Conservation (phyloP, 2,113 vertebrate species). For the Sebastes schlegelii region DNA sequence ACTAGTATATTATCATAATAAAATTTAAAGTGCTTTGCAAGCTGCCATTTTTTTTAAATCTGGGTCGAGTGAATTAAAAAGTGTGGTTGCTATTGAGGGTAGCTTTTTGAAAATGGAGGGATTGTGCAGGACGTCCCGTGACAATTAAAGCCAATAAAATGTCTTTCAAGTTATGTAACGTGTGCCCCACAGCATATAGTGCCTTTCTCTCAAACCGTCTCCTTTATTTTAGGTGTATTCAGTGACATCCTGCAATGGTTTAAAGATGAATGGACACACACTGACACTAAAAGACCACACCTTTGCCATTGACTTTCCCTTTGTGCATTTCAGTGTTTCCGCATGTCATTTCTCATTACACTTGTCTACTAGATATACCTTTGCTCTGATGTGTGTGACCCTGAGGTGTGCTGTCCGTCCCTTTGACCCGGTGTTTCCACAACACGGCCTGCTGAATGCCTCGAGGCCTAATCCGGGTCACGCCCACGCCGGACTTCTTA, state of each 20-base stretch:
- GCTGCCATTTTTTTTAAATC: too few relatives aligned
- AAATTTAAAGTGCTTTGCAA: too few relatives aligned
- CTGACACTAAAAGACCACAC: not conserved
- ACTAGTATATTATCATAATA: too few relatives aligned
- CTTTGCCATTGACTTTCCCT: constrained; percentile 3
- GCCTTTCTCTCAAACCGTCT: not conserved
- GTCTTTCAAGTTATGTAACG: not conserved
- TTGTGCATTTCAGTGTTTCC: constrained; percentile 14
- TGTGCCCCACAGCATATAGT: not conserved
- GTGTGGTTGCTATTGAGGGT: too few relatives aligned
- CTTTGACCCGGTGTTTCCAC: constrained; percentile 66
- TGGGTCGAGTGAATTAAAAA: too few relatives aligned
- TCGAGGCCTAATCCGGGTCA: constrained; percentile 19
- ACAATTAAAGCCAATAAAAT: not conserved
- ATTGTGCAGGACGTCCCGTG: too few relatives aligned
- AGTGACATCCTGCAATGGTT: not conserved
- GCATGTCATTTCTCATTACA: constrained; percentile 1
- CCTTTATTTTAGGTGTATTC: not conserved
- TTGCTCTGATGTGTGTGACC: constrained; percentile 34
- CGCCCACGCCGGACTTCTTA: not conserved
- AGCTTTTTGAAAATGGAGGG: too few relatives aligned
- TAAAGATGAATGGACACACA: constrained; percentile 10
- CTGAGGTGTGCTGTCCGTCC: constrained; percentile 5
- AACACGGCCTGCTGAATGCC: constrained; percentile 47
- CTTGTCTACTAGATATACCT: not conserved